Percentiles rank a stretch among this genome's conserved stretches.
These are phyloP conservation scores for Orgyia antiqua DNA, from an alignment of 2,888 invertebrate species.

Conservation along the genomic window DNA sequence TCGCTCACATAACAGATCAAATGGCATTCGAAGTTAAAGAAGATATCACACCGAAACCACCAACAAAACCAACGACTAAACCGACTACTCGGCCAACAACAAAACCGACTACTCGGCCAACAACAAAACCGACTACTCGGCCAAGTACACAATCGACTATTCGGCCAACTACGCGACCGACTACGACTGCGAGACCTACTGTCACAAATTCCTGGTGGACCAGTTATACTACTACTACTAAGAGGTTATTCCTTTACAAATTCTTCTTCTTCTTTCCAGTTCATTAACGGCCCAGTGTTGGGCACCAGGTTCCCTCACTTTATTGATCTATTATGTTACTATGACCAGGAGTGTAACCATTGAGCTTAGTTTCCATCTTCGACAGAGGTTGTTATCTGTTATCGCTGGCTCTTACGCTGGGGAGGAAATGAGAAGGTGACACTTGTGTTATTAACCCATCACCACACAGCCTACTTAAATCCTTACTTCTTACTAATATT, in stretches of 20 bases:
- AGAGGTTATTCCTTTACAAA: constrained; percentile 44
- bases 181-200: constrained; percentile 28
- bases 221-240: constrained; percentile 36
- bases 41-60: constrained; percentile 40
- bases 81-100: constrained; percentile 20
- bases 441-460: too few relatives aligned
- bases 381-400: too few relatives aligned
- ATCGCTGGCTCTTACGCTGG: too few relatives aligned
- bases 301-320: too few relatives aligned
- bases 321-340: too few relatives aligned
- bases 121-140: constrained; percentile 4
- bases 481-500: too few relatives aligned
- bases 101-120: constrained; percentile 34
- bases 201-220: constrained; percentile 42
- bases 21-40: constrained; percentile 76
- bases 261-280: too few relatives aligned
- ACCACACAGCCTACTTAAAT: too few relatives aligned
- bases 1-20: constrained; percentile 79
- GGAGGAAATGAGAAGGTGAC: too few relatives aligned
- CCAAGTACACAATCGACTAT: constrained; percentile 10
- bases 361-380: too few relatives aligned
- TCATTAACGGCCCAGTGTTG: too few relatives aligned
- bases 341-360: too few relatives aligned
- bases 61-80: constrained; percentile 18
- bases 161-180: constrained; percentile 5